Evolutionary conservation across 92 coral and sea anemone genomes (phyloP).

Genomic region (Nematostella vectensis): DNA sequence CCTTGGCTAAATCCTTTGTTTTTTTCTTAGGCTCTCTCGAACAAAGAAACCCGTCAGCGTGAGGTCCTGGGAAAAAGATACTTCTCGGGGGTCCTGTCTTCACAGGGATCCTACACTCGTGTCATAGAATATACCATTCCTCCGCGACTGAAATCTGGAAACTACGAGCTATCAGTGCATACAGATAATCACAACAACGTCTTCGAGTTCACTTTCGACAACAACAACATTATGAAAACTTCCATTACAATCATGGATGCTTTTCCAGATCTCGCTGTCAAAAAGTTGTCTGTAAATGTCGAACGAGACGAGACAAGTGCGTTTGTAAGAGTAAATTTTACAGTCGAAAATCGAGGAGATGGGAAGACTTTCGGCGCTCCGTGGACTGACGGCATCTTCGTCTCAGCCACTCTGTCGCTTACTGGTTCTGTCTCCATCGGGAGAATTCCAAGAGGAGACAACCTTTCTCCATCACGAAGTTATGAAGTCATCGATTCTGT

Average conservation of each 20-base stretch:
- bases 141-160: constrained; percentile 35
- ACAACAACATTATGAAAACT: constrained; percentile 38
- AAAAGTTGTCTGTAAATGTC: constrained; percentile 12
- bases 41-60: too few relatives aligned
- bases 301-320: constrained; percentile 18
- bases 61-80: constrained; percentile 19
- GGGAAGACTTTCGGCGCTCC: constrained; percentile 53
- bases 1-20: too few relatives aligned
- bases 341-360: constrained; percentile 41
- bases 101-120: constrained; percentile 35
- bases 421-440: constrained; percentile 19
- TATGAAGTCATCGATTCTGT: constrained; percentile 19
- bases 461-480: constrained; percentile 16
- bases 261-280: constrained; percentile 53
- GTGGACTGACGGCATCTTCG: constrained; percentile 43
- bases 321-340: constrained; percentile 29
- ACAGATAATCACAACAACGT: constrained; percentile 48
- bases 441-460: constrained; percentile 14
- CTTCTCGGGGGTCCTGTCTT: constrained; percentile 49
- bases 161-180: constrained; percentile 40
- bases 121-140: constrained; percentile 22
- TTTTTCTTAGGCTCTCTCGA: too few relatives aligned
- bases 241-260: constrained; percentile 26
- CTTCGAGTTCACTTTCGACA: constrained; percentile 39
- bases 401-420: constrained; percentile 11